A percentile compares a stretch with the other conserved stretches of the same genome.
Conservation (phyloP, 2,113 vertebrate genomes). For the Rhipidura dahli region DNA sequence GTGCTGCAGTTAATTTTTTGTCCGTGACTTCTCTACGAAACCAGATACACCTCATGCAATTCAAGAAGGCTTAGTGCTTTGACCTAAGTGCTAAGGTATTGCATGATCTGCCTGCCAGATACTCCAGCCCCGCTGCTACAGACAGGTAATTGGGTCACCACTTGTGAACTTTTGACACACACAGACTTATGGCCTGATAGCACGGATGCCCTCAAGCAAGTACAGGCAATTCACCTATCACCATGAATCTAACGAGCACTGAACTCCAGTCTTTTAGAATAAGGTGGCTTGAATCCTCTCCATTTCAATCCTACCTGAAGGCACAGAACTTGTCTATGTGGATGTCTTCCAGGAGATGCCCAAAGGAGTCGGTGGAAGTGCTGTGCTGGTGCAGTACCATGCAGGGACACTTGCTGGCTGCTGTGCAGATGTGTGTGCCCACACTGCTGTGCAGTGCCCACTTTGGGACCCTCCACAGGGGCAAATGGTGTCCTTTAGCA, state of each 20-base stretch:
- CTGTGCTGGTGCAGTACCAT: background rate
- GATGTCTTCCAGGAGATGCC: background rate
- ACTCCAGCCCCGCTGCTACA: background rate
- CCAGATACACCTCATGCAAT: conserved; percentile 40
- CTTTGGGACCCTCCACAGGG: background rate
- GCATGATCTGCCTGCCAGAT: conserved; percentile 29
- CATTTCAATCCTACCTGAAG: background rate
- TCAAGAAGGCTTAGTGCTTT: conserved; percentile 36
- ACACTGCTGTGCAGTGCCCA: background rate
- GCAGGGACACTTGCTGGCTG: rapidly evolving
- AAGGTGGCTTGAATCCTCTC: background rate
- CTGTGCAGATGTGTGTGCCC: rapidly evolving
- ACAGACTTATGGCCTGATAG: background rate
- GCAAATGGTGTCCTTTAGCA: background rate
- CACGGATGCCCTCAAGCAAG: background rate
- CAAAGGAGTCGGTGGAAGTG: background rate
- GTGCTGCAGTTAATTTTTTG: conserved; percentile 27
- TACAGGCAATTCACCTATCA: background rate
- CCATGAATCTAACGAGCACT: background rate
- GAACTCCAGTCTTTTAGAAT: background rate
- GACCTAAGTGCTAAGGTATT: conserved; percentile 49
- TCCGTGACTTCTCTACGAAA: background rate
- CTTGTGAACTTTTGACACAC: conserved; percentile 45
- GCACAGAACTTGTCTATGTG: background rate
- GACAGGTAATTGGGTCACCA: conserved; percentile 44